Base-by-base conservation (phyloP, 2,797 vertebrate genomes). In the Hephaestus fuliginosus region DNA sequence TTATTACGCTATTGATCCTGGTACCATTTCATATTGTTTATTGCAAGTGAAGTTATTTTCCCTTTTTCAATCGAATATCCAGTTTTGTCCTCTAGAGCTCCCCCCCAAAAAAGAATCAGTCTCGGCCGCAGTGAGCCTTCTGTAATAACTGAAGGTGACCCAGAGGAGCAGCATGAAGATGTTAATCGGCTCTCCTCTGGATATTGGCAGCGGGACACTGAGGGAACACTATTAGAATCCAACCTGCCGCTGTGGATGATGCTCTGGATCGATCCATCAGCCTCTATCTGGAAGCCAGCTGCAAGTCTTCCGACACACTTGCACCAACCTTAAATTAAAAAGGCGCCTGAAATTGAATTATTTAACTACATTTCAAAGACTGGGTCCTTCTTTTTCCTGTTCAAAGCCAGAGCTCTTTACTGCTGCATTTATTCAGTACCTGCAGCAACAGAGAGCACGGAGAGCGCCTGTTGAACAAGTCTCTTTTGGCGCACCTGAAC, bases 281-380 rank as follows among this genome's bases (percentile, higher is more conserved):
- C 43, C 8, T 9, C 36, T 39, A 39, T 39, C 7, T 39, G 6
- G 36, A 39, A 39, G 7, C 36, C 36, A 39, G 67, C 28, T 33
- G 43, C 48, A 56, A 55, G 39, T 36, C 41, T 20, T 57, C 51
- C 33, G n/a, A 51, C 53, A 25, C 61, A 48, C 60, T 70, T 68
- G 46, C 39, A 1, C 51, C 56, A 14, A 28, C 57, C 67, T 70
- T 74, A 52, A 80, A 84, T 78, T 39, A 39, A 39, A 39, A 39
- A 39, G 36, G 36, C 8, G 36, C 36, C 36, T 39, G 36, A 39
- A 76, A 83, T 83, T 86, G 73, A 51, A 67, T 69, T 74, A 76
- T 80, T 83, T 76, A 13, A 14, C 65, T 28, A 30, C 52, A 70
- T 76, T 82, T 87, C 43, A 78, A 82, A 89, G 48, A 41, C 62